phyloP scores from a whole-genome alignment of 2,888 invertebrate genomes.

The Adela reaumurella region DNA sequence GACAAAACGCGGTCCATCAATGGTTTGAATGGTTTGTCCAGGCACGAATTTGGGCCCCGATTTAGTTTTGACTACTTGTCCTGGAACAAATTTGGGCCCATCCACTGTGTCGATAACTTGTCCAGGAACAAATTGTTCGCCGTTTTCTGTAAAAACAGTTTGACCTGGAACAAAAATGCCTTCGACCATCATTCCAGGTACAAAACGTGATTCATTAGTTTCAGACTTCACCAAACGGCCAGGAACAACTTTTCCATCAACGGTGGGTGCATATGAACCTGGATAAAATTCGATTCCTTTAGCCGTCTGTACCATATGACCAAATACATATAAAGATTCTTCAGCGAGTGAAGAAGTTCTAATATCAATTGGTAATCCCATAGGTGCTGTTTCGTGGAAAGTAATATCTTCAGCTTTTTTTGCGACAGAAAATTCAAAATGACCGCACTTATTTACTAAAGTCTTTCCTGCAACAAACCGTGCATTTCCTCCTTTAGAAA shows the following conservation, averaged over 20 bases:
- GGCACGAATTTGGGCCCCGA: conserved; percentile 63
- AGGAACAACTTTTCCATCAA: conserved; percentile 60
- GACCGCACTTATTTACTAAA: conserved; percentile 42
- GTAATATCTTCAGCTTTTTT: conserved; percentile 54
- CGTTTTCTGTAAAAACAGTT: conserved; percentile 64
- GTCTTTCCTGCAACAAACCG: conserved; percentile 63
- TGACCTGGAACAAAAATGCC: conserved; percentile 67
- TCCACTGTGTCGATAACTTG: conserved; percentile 68
- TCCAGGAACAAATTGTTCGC: conserved; percentile 68
- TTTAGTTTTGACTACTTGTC: conserved; percentile 69
- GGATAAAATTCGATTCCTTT: conserved; percentile 66
- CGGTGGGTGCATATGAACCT: conserved; percentile 44
- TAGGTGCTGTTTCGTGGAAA: conserved; percentile 50
- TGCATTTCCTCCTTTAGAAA: conserved; percentile 55
- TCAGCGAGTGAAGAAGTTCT: conserved; percentile 49
- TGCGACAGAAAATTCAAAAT: conserved; percentile 57
- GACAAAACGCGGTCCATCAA: conserved; percentile 70
- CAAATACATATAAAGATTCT: conserved; percentile 56
- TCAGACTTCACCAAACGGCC: conserved; percentile 62
- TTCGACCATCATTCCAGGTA: conserved; percentile 66
- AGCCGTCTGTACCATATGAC: conserved; percentile 63
- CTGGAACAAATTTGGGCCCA: conserved; percentile 72
- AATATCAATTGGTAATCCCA: conserved; percentile 57
- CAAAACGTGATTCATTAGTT: conserved; percentile 60
- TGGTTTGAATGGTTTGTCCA: conserved; percentile 69